phyloP scores from a whole-genome alignment of 2,113 vertebrate genomes.

The Leptosomus discolor region DNA sequence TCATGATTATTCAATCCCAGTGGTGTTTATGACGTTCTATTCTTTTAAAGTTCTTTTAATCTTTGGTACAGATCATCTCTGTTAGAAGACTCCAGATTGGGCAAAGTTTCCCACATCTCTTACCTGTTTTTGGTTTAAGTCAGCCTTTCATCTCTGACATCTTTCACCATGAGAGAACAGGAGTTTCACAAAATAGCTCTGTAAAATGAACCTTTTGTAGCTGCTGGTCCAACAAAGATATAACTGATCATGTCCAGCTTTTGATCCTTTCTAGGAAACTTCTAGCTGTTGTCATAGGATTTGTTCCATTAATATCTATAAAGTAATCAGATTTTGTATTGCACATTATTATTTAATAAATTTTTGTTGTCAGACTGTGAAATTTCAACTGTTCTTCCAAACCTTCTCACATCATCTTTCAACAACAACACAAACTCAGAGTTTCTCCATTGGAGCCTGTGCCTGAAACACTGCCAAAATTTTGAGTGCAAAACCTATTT shows the following conservation, averaged over 20 bases:
- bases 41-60: not conserved
- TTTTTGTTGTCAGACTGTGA: not conserved
- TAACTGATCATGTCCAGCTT: not conserved
- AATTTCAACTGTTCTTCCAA: not conserved
- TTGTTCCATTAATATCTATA: not conserved
- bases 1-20: fast-evolving
- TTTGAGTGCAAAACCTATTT: not conserved
- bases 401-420: not conserved
- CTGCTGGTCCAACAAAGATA: not conserved
- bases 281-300: not conserved
- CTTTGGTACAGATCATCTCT: not conserved
- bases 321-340: not conserved
- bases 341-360: not conserved
- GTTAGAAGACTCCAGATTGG: not conserved
- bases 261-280: not conserved
- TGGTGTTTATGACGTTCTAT: not conserved
- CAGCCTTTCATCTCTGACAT: not conserved
- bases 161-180: not conserved
- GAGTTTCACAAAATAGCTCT: not conserved
- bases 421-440: not conserved
- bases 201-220: not conserved
- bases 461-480: not conserved
- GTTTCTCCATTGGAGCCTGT: not conserved
- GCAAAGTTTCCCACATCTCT: not conserved
- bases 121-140: not conserved